These are phyloP conservation scores for Rhabdomys dilectus DNA, from an alignment of 2,113 vertebrate genomes.

Conservation along the genomic window DNA sequence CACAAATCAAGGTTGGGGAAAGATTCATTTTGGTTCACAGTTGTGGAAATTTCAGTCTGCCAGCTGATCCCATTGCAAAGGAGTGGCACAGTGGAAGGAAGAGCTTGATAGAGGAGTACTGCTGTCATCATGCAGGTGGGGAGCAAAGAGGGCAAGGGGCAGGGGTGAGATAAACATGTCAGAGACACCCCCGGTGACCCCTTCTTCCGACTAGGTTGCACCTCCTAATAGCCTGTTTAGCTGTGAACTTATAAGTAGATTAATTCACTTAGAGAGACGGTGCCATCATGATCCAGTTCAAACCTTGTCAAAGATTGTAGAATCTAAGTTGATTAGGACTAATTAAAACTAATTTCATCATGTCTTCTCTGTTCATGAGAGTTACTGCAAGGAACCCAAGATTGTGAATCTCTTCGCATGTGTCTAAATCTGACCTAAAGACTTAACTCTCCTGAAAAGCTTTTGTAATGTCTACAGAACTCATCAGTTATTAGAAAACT, in stretches of 20 bases:
- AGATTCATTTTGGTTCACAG: not conserved
- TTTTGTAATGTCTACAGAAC: slow-evolving; percentile 8
- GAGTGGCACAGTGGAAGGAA: not conserved
- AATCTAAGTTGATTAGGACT: slow-evolving; percentile 6
- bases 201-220: not conserved
- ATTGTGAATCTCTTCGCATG: not conserved
- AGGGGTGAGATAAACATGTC: not conserved
- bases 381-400: not conserved
- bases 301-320: not conserved
- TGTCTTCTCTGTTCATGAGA: slow-evolving; percentile 17
- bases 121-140: not conserved
- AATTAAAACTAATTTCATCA: not conserved
- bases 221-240: not conserved
- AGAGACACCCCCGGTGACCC: not conserved
- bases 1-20: not conserved
- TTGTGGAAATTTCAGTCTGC: not conserved
- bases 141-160: not conserved
- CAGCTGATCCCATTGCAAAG: not conserved
- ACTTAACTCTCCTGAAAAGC: slow-evolving; percentile 14
- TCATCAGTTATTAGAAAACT: not conserved
- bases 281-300: not conserved
- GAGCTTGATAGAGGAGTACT: not conserved
- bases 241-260: not conserved
- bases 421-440: slow-evolving; percentile 43
- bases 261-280: not conserved